Evolutionary conservation across 2,888 invertebrate species (phyloP), one percentile per base, ranked within the genome.

Genomic region (Drosophila antonietae): DNA sequence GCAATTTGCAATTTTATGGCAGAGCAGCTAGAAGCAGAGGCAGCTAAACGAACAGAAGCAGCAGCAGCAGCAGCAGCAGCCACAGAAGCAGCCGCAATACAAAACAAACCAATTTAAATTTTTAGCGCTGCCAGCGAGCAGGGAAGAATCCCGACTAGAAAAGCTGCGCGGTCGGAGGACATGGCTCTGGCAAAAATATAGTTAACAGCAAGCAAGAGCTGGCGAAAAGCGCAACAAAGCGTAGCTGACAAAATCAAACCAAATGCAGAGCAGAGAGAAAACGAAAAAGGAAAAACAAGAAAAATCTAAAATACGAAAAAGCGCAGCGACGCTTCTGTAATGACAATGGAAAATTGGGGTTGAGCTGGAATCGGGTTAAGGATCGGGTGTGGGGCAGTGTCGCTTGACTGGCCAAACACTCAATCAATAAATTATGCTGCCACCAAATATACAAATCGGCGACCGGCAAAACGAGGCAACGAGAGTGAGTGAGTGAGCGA

Each of bases 1-100:
- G 90, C 90, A 90, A 83, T 90, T 90, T 88, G 85, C 90, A 85
- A 90, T 88, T 90, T 90, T 89, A 88, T 89, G 89, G 83, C 81
- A 88, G 83, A 73, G 52, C 78, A 62, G 74, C 73, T 73, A 65
- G 59, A 82, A 75, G 71, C 78, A 80, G 71, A 72, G 65, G 57
- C 31, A 57, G 47, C 47, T 47, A 47, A 47, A 28, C 47, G 47
- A 47, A 46, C 15, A 46, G 28, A 47, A 49, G 55, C 60, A 61
- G 59, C 59, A 47, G 65, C 37, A n/a, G n/a, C n/a, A 58, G 47
- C 53, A 69, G 57, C n/a, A 51, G 41, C 77, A 75, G 39, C 68
- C 68, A 76, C 64, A 68, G 75, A 75, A 78, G 77, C 74, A 73
- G 75, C 83, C 88, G 70, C 82, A 83, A 78, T 76, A 88, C 88